Evolutionary conservation across 1,140 invertebrate genomes (phyloP).

Genomic region (Sitodiplosis mosellana): DNA sequence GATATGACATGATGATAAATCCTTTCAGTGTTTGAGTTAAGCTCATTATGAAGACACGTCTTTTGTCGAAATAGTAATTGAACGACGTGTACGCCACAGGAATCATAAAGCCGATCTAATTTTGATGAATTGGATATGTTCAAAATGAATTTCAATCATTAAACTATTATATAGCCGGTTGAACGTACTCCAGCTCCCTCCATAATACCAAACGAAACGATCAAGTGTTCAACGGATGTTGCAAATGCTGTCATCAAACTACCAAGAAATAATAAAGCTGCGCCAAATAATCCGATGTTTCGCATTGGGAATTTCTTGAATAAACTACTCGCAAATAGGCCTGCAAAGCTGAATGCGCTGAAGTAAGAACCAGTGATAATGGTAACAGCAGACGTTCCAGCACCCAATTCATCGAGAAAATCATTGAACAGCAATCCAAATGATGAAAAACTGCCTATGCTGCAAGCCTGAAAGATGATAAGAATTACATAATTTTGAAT

Average conservation of each 20-base stretch:
- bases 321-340: constrained; percentile 33
- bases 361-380: constrained; percentile 38
- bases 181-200: too few species aligned
- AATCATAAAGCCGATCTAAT: constrained; percentile 35
- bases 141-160: too few species aligned
- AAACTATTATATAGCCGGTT: too few species aligned
- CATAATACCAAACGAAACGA: constrained; percentile 33
- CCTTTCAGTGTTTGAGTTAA: constrained; percentile 36
- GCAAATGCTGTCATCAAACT: constrained; percentile 33
- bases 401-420: constrained; percentile 36
- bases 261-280: constrained; percentile 30
- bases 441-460: constrained; percentile 33
- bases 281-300: constrained; percentile 34
- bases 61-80: constrained; percentile 36
- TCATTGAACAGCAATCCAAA: constrained; percentile 46
- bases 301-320: constrained; percentile 30
- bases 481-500: too few species aligned
- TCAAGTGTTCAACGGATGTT: constrained; percentile 27
- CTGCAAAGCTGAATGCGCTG: constrained; percentile 14
- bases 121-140: too few species aligned
- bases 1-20: constrained; percentile 33
- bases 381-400: constrained; percentile 36
- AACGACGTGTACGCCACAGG: constrained; percentile 35
- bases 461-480: constrained; percentile 25
- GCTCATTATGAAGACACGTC: constrained; percentile 37